Conservation (phyloP, 2,888 invertebrate genomes). For the Drosophila lacicola region DNA sequence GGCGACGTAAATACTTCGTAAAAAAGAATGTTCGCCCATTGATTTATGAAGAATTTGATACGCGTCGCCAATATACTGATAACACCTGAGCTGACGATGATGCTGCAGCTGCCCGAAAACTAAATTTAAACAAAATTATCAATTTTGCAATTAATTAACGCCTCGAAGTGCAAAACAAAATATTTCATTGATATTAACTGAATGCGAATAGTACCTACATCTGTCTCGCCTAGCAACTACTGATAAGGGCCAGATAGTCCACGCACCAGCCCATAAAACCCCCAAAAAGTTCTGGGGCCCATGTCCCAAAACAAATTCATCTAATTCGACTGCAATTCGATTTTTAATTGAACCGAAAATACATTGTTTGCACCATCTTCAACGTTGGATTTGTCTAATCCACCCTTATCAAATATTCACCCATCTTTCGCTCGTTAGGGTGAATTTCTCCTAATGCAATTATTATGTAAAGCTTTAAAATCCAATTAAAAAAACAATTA, state of each 20-base stretch:
- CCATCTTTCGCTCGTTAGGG: too few species aligned
- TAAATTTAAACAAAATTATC: constrained; percentile 55
- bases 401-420: too few species aligned
- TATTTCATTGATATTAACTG: constrained; percentile 39
- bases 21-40: constrained; percentile 16
- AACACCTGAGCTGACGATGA: constrained; percentile 41
- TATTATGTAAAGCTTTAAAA: too few species aligned
- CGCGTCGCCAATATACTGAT: constrained; percentile 28
- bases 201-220: neutral
- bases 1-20: constrained; percentile 3
- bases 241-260: constrained; percentile 8
- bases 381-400: too few species aligned
- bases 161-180: constrained; percentile 23
- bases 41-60: constrained; percentile 43
- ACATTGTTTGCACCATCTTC: too few species aligned
- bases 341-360: neutral
- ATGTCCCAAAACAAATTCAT: neutral
- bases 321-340: neutral
- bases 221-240: constrained; percentile 8
- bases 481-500: too few species aligned
- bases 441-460: too few species aligned
- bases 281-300: neutral
- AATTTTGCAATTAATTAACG: constrained; percentile 49
- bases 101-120: constrained; percentile 37
- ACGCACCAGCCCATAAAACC: neutral